These are phyloP conservation scores for Hydraecia micacea DNA, from an alignment of 2,888 invertebrate species.

Conservation along the genomic window DNA sequence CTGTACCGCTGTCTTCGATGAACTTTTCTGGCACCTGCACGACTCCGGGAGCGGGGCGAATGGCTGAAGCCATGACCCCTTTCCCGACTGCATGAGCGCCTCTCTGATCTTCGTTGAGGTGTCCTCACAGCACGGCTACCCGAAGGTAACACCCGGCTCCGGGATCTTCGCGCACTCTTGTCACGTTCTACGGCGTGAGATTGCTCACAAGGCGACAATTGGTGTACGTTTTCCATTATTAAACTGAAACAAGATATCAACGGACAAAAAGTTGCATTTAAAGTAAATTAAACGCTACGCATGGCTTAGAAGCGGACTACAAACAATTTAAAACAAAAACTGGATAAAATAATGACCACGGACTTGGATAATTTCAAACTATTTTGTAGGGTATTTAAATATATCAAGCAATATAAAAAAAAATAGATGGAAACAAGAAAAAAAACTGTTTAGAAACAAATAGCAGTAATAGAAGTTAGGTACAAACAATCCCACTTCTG, in stretches of 20 bases:
- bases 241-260: neutral
- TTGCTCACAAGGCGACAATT: neutral
- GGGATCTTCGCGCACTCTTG: neutral
- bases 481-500: too few relatives aligned
- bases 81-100: neutral
- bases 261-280: neutral
- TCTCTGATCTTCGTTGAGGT: too few relatives aligned
- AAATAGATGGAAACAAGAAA: neutral
- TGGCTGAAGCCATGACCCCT: neutral
- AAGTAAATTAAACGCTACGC: too few relatives aligned
- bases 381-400: neutral
- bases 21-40: neutral
- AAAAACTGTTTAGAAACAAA: too few relatives aligned
- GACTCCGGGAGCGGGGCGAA: slow-evolving; percentile 6
- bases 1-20: neutral
- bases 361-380: neutral
- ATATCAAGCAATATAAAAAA: neutral
- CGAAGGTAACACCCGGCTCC: neutral
- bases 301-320: too few relatives aligned
- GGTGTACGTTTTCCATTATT: neutral
- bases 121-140: too few relatives aligned
- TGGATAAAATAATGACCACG: too few relatives aligned
- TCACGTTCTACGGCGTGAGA: neutral
- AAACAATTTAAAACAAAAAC: too few relatives aligned
- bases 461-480: too few relatives aligned